Evolutionary conservation across 2,797 vertebrate genomes (phyloP).

Genomic region (Lacerta agilis): DNA sequence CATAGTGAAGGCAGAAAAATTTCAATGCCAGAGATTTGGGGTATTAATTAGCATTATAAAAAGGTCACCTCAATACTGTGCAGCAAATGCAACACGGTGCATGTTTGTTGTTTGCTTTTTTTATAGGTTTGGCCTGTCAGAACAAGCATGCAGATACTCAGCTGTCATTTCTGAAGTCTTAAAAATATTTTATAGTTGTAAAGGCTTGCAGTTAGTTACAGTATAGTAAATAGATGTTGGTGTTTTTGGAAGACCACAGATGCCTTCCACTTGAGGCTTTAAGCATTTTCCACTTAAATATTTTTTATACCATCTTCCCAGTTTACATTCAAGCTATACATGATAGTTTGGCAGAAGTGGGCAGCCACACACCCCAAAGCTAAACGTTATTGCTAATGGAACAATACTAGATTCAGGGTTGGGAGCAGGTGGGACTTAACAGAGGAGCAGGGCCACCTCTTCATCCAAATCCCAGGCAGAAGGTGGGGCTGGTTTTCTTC

Average conservation of each 20-base stretch:
- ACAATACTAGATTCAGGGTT: no score
- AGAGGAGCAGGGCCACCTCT: no score
- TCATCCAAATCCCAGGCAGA: no score
- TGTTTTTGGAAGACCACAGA: neutral
- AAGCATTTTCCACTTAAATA: neutral
- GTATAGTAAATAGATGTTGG: no score
- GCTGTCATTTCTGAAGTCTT: neutral
- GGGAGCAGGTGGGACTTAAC: no score
- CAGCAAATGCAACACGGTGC: neutral
- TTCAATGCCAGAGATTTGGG: constrained; percentile 50
- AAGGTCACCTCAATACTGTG: neutral
- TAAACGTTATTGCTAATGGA: no score
- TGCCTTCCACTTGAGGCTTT: neutral
- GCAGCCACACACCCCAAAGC: no score
- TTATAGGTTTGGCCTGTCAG: neutral
- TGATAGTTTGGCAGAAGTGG: no score
- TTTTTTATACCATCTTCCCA: no score
- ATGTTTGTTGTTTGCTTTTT: neutral
- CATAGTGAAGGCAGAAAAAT: constrained; percentile 57
- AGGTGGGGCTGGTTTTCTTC: no score
- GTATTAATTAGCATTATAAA: neutral
- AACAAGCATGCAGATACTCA: neutral
- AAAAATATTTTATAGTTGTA: neutral
- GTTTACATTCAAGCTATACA: no score
- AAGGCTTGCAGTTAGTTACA: neutral